These are phyloP conservation scores for Fabriciana adippe DNA, from an alignment of 2,888 invertebrate species.

Conservation along the genomic window DNA sequence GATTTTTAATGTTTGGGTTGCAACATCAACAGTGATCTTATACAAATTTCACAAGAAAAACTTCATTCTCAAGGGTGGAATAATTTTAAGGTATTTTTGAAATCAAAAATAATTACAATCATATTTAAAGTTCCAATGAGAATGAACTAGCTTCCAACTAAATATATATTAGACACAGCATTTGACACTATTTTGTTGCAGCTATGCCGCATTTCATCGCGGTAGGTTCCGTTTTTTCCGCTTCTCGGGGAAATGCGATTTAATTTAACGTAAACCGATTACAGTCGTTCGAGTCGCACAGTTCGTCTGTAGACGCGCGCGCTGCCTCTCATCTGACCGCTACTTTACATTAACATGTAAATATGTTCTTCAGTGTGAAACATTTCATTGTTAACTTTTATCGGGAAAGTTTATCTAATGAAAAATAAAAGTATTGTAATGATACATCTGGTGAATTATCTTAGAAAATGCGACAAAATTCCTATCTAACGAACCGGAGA, in stretches of 20 bases:
- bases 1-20: too few relatives aligned
- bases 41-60: too few relatives aligned
- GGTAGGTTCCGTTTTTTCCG: slow-evolving; percentile 72
- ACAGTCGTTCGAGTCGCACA: slow-evolving; percentile 58
- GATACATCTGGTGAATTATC: slow-evolving; percentile 32
- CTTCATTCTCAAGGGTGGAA: too few relatives aligned
- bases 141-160: slow-evolving; percentile 21
- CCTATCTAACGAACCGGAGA: slow-evolving; percentile 54
- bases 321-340: slow-evolving; percentile 51
- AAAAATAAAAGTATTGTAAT: slow-evolving; percentile 38
- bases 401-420: slow-evolving; percentile 68
- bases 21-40: too few relatives aligned
- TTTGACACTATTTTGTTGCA: slow-evolving; percentile 68
- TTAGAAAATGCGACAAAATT: slow-evolving; percentile 55
- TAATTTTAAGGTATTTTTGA: too few relatives aligned
- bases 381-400: slow-evolving; percentile 70
- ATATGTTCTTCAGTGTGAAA: slow-evolving; percentile 21
- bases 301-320: slow-evolving; percentile 58
- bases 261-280: slow-evolving; percentile 70
- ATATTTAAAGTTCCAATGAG: too few relatives aligned
- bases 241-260: slow-evolving; percentile 70
- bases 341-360: slow-evolving; percentile 29
- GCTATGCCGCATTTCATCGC: slow-evolving; percentile 67
- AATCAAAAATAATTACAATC: neutral
- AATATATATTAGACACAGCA: slow-evolving; percentile 48